Percentiles rank a stretch among this genome's conserved stretches.
Conservation (phyloP, 2,888 invertebrate species). For the Herminia tarsipennalis region DNA sequence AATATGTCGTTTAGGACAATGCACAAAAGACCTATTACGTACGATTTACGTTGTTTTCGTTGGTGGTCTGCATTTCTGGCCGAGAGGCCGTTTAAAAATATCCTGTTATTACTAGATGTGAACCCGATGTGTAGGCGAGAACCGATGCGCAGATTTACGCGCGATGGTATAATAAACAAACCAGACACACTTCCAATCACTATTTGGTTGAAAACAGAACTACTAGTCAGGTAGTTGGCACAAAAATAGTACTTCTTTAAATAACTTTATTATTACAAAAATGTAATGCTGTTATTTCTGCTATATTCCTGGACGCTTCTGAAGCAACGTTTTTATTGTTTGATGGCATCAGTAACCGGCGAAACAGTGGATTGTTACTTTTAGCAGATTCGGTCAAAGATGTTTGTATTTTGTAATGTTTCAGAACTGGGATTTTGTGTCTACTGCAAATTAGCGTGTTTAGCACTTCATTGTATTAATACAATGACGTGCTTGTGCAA, state of each 20-base stretch:
- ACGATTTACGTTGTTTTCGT: background rate
- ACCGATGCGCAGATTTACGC: slow-evolving; percentile 27
- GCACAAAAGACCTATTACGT: background rate
- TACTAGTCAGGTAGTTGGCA: too few relatives aligned
- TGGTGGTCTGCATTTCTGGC: slow-evolving; percentile 8
- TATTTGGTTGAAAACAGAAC: background rate
- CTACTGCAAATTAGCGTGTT: too few relatives aligned
- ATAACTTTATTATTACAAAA: slow-evolving; percentile 3
- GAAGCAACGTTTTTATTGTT: slow-evolving; percentile 24
- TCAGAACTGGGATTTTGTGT: too few relatives aligned
- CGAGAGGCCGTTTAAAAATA: slow-evolving; percentile 25
- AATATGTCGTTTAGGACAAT: background rate
- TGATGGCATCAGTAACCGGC: too few relatives aligned
- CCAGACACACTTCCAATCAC: background rate
- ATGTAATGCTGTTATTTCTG: slow-evolving; percentile 20
- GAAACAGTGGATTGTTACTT: too few relatives aligned
- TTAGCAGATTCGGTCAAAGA: too few relatives aligned
- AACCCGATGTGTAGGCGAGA: slow-evolving; percentile 23
- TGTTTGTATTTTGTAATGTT: too few relatives aligned
- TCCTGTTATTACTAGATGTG: slow-evolving; percentile 29
- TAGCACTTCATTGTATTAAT: too few relatives aligned
- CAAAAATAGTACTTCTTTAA: too few relatives aligned
- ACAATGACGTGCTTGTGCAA: too few relatives aligned
- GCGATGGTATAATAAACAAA: slow-evolving; percentile 12
- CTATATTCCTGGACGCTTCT: slow-evolving; percentile 11